Evolutionary conservation across 2,888 invertebrate genomes (phyloP), one percentile per base, ranked within the genome.

Genomic region (Aradus depressus): DNA sequence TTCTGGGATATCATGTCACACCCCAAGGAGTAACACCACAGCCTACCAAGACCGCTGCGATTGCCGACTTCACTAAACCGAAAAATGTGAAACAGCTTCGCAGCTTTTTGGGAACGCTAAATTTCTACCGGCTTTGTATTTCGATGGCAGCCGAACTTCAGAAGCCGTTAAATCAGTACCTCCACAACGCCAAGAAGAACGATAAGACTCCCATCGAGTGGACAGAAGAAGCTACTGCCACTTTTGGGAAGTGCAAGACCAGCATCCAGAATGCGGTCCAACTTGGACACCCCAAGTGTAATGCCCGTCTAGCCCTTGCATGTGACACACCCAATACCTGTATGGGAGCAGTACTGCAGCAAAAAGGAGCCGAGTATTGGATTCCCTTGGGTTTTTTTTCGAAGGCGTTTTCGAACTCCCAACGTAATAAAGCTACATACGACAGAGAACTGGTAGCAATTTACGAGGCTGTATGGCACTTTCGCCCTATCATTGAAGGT

Each of bases 41-140:
- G n/a, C n/a, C n/a, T n/a, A n/a, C n/a, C n/a, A n/a, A n/a, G n/a
- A n/a, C n/a, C n/a, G n/a, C n/a, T n/a, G n/a, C n/a, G n/a, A n/a
- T n/a, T n/a, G n/a, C n/a, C n/a, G 50, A 41, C 12, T 51, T 43
- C 26, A 38, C 51, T 14, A 42, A 47, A 22, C 66, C 65, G 1
- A 49, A 31, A 10, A 64, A 61, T 1, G 60, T 61, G 0, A 61
- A 61, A 21, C 52, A 63, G 10, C 52, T 69, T 1, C 53, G 62
- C 2, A 51, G 59, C 3, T 66, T 65, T 53, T 38, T 67, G 1
- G 66, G 64, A 1, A 64, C 65, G 61, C 10, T 65, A 0, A 67
- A 65, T 51, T 66, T 65, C 56, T 66, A 66, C 37, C 50, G 67
- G 2, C 50, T 63, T 4, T 67, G 63, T 54, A 55, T 68, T 1